Conservation (phyloP, 1,140 invertebrate species). For the Drosophila mauritiana region DNA sequence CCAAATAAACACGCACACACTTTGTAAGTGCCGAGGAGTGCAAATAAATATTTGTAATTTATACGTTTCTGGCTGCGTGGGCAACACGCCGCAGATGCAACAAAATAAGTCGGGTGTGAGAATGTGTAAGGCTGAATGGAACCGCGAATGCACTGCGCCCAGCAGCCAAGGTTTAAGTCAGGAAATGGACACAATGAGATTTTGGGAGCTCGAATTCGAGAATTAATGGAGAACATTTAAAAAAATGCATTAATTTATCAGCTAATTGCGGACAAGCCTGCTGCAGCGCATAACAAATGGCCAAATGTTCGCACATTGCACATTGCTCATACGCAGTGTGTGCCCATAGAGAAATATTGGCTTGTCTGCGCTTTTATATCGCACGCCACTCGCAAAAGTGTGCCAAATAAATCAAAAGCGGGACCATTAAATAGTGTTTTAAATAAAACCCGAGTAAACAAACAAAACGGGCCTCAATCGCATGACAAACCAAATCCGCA, state of each 20-base stretch:
- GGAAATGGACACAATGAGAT: constrained; percentile 25
- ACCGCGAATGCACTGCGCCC: constrained; percentile 6
- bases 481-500: constrained; percentile 39
- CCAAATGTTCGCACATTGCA: constrained; percentile 14
- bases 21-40: constrained; percentile 74
- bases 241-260: constrained; percentile 27
- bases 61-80: constrained; percentile 68
- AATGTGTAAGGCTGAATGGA: constrained; percentile 45
- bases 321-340: constrained; percentile 64
- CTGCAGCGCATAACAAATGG: constrained; percentile 14
- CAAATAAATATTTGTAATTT: constrained; percentile 81
- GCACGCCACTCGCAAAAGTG: constrained; percentile 61
- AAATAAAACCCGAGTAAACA: constrained; percentile 68
- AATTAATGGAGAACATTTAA: constrained; percentile 10
- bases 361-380: constrained; percentile 39
- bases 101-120: constrained; percentile 74
- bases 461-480: constrained; percentile 46
- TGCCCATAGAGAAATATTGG: constrained; percentile 48
- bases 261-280: constrained; percentile 2
- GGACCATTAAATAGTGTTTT: constrained; percentile 56
- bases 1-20: constrained; percentile 79
- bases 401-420: constrained; percentile 75
- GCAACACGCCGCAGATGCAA: constrained; percentile 64
- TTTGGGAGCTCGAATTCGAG: not conserved
- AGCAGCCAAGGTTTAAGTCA: constrained; percentile 27